Evolutionary conservation across 23 tunicate species (phyloP).

Genomic region (Clavelina lepadiformis): DNA sequence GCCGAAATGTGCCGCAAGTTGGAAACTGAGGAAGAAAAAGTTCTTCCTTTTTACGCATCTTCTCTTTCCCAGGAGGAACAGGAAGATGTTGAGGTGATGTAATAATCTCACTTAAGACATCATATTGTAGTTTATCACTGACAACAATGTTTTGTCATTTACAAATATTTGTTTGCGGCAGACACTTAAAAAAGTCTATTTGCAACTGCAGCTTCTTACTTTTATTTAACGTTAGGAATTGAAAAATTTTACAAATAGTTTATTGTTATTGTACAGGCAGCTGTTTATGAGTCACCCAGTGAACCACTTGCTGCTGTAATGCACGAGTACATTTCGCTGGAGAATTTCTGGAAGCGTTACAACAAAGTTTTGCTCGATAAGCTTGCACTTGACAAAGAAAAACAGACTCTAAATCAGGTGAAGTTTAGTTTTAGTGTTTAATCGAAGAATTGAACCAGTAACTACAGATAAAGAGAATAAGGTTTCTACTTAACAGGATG

Average conservation of each 20-base stretch:
- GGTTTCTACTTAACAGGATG: neutral
- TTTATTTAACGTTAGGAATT: too few species aligned
- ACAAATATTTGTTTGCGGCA: too few species aligned
- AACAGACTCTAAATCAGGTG: slow-evolving; percentile 63
- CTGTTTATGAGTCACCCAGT: slow-evolving; percentile 63
- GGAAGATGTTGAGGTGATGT: slow-evolving; percentile 63
- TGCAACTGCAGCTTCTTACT: too few species aligned
- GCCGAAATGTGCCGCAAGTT: slow-evolving; percentile 97
- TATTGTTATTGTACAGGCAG: slow-evolving; percentile 29
- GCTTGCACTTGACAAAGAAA: slow-evolving; percentile 89
- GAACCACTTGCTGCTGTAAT: slow-evolving; percentile 71
- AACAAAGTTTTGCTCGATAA: slow-evolving; percentile 89
- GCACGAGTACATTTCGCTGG: slow-evolving; percentile 82
- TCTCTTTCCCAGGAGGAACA: slow-evolving; percentile 86
- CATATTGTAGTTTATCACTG: too few species aligned
- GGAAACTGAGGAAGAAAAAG: slow-evolving; percentile 98
- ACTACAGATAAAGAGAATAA: neutral
- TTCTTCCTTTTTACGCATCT: slow-evolving; percentile 89
- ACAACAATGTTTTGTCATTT: too few species aligned
- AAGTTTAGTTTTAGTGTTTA: too few species aligned
- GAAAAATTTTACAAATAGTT: too few species aligned
- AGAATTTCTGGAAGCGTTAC: slow-evolving; percentile 97
- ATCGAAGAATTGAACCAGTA: neutral
- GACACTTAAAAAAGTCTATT: too few species aligned
- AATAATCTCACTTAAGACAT: too few species aligned